Evolutionary conservation across 2,113 vertebrate species (phyloP).

Genomic region (Thalassarche chlororhynchos): DNA sequence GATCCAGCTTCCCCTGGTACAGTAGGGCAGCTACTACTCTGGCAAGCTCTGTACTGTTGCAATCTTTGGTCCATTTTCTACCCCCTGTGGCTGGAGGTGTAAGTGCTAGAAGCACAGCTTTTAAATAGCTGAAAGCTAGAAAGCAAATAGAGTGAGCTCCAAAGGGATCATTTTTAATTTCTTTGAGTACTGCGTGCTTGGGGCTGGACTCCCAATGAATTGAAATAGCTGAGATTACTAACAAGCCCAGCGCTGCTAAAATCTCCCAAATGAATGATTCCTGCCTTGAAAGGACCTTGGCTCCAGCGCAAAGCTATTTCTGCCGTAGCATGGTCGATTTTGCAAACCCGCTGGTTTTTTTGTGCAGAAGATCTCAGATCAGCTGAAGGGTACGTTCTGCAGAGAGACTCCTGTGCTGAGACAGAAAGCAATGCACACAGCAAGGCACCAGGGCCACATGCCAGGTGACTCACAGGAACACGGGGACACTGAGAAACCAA

Average conservation of each 20-base stretch:
- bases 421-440: neutral
- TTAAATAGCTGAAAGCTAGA: slow-evolving; percentile 13
- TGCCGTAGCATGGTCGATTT: slow-evolving; percentile 6
- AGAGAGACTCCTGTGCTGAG: neutral
- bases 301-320: slow-evolving; percentile 7
- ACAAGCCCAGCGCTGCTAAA: neutral
- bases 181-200: neutral
- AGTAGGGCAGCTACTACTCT: neutral
- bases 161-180: neutral
- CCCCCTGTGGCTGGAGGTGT: neutral
- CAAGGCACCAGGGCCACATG: neutral
- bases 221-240: neutral
- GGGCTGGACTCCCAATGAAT: neutral
- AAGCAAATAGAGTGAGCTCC: neutral
- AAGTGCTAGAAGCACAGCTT: slow-evolving; percentile 9
- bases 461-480: slow-evolving; percentile 40
- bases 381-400: neutral
- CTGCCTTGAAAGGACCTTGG: slow-evolving; percentile 25
- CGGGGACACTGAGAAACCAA: neutral
- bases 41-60: neutral
- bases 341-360: neutral
- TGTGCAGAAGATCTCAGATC: neutral
- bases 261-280: slow-evolving; percentile 9
- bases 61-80: neutral
- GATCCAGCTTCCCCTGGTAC: neutral